phyloP scores from a whole-genome alignment of 2,113 vertebrate species.

The Lanius ludovicianus region DNA sequence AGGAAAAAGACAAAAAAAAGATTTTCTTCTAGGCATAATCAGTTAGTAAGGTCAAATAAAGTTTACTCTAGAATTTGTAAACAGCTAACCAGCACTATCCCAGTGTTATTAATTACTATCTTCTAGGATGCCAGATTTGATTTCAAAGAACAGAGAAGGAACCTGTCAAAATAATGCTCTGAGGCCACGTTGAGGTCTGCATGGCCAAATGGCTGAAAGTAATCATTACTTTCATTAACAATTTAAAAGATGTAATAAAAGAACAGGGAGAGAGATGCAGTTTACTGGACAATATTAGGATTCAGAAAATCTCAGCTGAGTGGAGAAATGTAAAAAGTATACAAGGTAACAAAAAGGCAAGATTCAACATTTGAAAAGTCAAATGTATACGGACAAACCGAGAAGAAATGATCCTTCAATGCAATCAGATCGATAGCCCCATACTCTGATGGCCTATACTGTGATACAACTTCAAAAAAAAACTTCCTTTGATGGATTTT shows the following conservation, averaged over 20 bases:
- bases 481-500: not conserved
- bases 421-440: not conserved
- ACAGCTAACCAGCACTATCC: not conserved
- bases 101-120: not conserved
- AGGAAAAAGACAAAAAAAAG: rapidly evolving
- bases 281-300: not conserved
- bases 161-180: not conserved
- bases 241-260: not conserved
- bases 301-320: not conserved
- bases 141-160: conserved; percentile 27
- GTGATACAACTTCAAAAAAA: not conserved
- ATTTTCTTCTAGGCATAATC: not conserved
- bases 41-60: conserved; percentile 20
- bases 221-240: not conserved
- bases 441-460: not conserved
- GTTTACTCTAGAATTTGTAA: conserved; percentile 32
- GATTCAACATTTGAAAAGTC: not conserved
- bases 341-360: not conserved
- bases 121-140: not conserved
- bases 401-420: not conserved
- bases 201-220: not conserved
- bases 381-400: not conserved
- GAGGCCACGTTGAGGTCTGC: not conserved
- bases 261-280: not conserved
- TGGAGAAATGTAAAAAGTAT: not conserved